These are phyloP conservation scores for Lordiphosa stackelbergi DNA, from an alignment of 1,140 invertebrate genomes.

Conservation along the genomic window DNA sequence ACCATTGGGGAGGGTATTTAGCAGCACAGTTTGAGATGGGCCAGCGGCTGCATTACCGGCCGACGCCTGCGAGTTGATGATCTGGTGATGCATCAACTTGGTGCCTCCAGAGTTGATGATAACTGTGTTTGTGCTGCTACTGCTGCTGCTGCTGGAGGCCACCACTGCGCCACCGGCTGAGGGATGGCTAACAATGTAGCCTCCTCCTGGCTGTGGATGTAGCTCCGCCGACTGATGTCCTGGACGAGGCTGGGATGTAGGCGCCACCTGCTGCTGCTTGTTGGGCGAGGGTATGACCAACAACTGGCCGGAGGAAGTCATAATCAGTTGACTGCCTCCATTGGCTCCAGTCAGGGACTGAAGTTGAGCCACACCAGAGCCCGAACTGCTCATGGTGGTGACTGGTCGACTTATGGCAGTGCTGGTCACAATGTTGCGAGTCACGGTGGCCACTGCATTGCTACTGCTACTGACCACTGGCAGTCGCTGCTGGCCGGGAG, in stretches of 20 bases:
- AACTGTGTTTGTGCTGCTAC: constrained; percentile 39
- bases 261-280: constrained; percentile 38
- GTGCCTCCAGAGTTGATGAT: constrained; percentile 57
- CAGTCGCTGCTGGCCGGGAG: constrained; percentile 25
- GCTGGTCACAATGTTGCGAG: constrained; percentile 50
- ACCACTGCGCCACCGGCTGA: constrained; percentile 15
- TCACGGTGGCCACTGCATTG: constrained; percentile 37
- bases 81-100: constrained; percentile 74
- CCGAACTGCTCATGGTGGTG: constrained; percentile 28
- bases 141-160: constrained; percentile 11
- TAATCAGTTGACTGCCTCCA: constrained; percentile 67
- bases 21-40: constrained; percentile 83
- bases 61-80: constrained; percentile 64
- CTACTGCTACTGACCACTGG: constrained; percentile 28
- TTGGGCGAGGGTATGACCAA: constrained; percentile 78
- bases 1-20: constrained; percentile 88
- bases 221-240: constrained; percentile 28
- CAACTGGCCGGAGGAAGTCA: constrained; percentile 76
- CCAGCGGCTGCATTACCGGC: constrained; percentile 14
- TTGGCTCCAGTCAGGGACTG: constrained; percentile 40
- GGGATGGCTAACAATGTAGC: constrained; percentile 67
- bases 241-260: constrained; percentile 26
- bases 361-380: constrained; percentile 42
- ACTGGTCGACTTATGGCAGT: constrained; percentile 39
- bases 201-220: constrained; percentile 42